Base-by-base conservation (phyloP, 2,113 vertebrate species). In the Shinisaurus crocodilurus region DNA sequence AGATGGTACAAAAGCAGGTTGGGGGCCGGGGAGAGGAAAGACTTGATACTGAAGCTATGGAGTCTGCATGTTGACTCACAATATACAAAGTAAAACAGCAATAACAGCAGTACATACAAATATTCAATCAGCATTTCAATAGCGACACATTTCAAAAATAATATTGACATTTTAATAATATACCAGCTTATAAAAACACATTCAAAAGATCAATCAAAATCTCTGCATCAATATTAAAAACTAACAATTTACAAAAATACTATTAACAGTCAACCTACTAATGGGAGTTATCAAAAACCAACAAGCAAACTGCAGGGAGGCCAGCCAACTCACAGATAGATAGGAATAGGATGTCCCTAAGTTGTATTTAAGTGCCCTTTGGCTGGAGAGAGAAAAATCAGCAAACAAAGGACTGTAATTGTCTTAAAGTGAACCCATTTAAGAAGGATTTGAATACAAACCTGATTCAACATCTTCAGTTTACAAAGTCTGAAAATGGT, bases 401-500 rank as follows among this genome's bases (percentile, higher is more conserved):
- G 18, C 27, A 57, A 54, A 10, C 8, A 54, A 89, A 82, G 15
- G n/a, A 88, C 6, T 50, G 23, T 32, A 6, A 88, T 27, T 79
- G 9, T 50, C 10, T 50, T 72, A 50, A 85, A 72, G 34, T 60
- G 81, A 89, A 60, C 29, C 48, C 57, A 0, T 89, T 80, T 76
- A 63, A 48, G 57, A 84, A 83, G 54, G 2, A 29, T 65, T 65
- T 74, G 54, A 50, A 60, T 76, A 57, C 27, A 84, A n/a, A 84
- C 54, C 40, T 72, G 34, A 6, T 65, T 84, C 54, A 57, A 37
- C 69, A 74, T 57, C 69, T 27, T 60, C 81, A 13, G 2, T 29
- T 34, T 87, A 16, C 32, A n/a, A 82, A 60, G 37, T 37, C 72
- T 83, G 25, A 84, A 89, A 76, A 84, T 89, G n/a, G 82, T 89